A percentile compares a stretch with the other conserved stretches of the same genome.
Evolutionary conservation across 2,797 vertebrate species (phyloP).

Genomic region (Coregonus ussuriensis): DNA sequence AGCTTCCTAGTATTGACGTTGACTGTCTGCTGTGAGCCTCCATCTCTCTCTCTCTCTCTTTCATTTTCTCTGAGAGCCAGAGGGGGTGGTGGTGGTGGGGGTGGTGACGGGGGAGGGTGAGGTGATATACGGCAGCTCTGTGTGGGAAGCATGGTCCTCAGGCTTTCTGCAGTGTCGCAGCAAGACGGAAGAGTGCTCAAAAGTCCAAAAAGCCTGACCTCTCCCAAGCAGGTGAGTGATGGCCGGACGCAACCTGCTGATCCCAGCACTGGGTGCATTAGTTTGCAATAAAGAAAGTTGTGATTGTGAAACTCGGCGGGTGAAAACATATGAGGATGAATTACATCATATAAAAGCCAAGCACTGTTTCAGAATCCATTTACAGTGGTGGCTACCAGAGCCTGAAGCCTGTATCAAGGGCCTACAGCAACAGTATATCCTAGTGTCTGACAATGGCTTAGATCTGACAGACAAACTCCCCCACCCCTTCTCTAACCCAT

Average conservation of each 20-base stretch:
- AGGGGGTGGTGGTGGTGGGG: neutral
- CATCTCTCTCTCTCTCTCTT: slow-evolving; percentile 25
- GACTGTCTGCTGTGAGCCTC: slow-evolving; percentile 57
- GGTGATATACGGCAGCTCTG: slow-evolving; percentile 53
- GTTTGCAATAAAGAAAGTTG: slow-evolving; percentile 70
- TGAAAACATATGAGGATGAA: slow-evolving; percentile 74
- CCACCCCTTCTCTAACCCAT: slow-evolving; percentile 9
- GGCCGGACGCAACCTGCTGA: slow-evolving; percentile 66
- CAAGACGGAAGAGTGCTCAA: slow-evolving; percentile 48
- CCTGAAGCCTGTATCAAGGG: slow-evolving; percentile 37
- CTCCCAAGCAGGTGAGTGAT: slow-evolving; percentile 56
- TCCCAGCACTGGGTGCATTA: slow-evolving; percentile 69
- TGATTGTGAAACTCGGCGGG: slow-evolving; percentile 64
- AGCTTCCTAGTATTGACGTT: slow-evolving; percentile 54
- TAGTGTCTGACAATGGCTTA: slow-evolving; percentile 17
- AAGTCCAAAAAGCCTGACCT: slow-evolving; percentile 49
- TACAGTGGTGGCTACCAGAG: slow-evolving; percentile 33
- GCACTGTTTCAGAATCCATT: slow-evolving; percentile 72
- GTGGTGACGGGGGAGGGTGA: slow-evolving; percentile 21
- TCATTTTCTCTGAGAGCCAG: slow-evolving; percentile 11
- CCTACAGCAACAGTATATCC: slow-evolving; percentile 39
- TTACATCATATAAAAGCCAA: slow-evolving; percentile 68
- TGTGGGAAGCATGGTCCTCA: slow-evolving; percentile 53
- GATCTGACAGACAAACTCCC: slow-evolving; percentile 18
- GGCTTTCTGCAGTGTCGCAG: slow-evolving; percentile 34